Conservation (phyloP, 2,797 vertebrate species). For the Cheracebus regulus region DNA sequence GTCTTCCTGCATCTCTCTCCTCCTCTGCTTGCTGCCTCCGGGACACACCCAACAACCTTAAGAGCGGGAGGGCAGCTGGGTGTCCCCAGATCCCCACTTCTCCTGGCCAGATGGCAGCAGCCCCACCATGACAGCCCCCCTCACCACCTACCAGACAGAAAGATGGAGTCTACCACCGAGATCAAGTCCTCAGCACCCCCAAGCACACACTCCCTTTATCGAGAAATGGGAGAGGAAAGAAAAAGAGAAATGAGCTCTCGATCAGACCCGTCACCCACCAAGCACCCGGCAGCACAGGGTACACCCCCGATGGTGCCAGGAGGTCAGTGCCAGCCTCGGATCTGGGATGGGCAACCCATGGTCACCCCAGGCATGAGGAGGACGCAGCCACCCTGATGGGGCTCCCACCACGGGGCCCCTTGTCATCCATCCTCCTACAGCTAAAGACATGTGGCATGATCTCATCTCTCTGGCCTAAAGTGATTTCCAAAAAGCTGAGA, state of each 20-base stretch:
- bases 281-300: too few species aligned
- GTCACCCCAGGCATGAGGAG: neutral
- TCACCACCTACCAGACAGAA: rapidly evolving
- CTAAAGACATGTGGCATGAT: neutral
- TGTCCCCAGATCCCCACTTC: neutral
- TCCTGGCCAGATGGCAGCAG: neutral
- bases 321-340: neutral
- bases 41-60: neutral
- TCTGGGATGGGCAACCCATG: neutral
- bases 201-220: neutral
- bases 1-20: neutral
- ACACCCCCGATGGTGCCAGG: rapidly evolving
- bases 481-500: neutral
- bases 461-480: neutral
- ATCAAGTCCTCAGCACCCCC: neutral
- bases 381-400: neutral
- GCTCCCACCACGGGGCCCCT: too few species aligned
- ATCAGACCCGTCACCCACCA: too few species aligned
- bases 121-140: rapidly evolving
- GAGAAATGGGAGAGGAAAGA: neutral
- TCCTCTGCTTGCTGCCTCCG: neutral
- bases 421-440: neutral
- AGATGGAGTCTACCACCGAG: neutral
- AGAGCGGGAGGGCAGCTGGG: neutral
- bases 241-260: neutral